A percentile compares a stretch with the other conserved stretches of the same genome.
Conservation (phyloP, 2,888 invertebrate species). For the Petrolisthes manimaculis region DNA sequence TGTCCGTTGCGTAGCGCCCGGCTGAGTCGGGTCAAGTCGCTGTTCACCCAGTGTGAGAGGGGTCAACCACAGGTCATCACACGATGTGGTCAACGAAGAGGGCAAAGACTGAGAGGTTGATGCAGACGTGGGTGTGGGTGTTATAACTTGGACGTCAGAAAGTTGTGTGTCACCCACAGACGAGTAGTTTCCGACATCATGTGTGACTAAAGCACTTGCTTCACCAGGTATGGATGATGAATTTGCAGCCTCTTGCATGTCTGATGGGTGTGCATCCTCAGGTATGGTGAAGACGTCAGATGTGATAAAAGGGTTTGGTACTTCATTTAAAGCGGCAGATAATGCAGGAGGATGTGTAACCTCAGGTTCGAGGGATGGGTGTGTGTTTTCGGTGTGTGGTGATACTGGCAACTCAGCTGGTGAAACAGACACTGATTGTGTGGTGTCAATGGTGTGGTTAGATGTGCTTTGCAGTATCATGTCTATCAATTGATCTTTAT, state of each 20-base stretch:
- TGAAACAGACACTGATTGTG: no score
- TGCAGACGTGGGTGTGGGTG: no score
- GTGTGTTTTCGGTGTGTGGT: background rate
- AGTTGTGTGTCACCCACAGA: background rate
- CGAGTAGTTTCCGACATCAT: background rate
- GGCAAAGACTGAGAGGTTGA: no score
- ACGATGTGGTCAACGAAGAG: no score
- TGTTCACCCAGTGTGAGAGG: no score
- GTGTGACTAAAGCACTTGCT: no score
- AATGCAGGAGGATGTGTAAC: background rate
- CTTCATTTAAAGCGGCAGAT: background rate
- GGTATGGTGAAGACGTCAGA: background rate
- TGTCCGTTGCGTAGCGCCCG: background rate
- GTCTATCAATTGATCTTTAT: no score
- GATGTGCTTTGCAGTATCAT: no score
- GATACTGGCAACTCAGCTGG: background rate
- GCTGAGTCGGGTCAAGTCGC: background rate
- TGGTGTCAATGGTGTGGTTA: no score
- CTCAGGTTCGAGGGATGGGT: no score
- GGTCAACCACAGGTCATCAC: no score
- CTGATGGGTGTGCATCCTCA: background rate
- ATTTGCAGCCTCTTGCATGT: no score
- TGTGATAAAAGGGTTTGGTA: background rate
- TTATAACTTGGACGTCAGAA: background rate
- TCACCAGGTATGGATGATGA: background rate